Percentiles rank a stretch among this genome's conserved stretches.
phyloP scores from a whole-genome alignment of 2,888 invertebrate species.

The Coremacera marginata region DNA sequence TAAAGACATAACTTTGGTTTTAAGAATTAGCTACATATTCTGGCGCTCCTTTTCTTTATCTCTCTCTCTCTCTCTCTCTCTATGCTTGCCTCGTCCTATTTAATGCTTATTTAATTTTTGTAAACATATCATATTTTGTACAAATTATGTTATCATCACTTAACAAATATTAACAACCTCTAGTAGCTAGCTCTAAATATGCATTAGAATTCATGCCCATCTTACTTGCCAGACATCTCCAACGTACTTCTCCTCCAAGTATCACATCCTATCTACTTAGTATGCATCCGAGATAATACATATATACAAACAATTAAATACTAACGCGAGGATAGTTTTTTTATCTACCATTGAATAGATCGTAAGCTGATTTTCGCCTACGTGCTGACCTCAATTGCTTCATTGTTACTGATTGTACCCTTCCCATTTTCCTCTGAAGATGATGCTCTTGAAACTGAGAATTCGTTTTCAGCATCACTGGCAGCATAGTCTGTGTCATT shows the following conservation, averaged over 20 bases:
- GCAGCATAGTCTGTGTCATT: slow-evolving; percentile 66
- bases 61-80: neutral
- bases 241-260: no score
- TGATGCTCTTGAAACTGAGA: slow-evolving; percentile 52
- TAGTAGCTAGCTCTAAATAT: slow-evolving; percentile 13
- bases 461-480: slow-evolving; percentile 66
- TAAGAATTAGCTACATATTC: slow-evolving; percentile 23
- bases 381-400: slow-evolving; percentile 42
- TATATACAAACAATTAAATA: no score
- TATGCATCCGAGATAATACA: no score
- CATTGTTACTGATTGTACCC: slow-evolving; percentile 30
- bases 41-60: neutral
- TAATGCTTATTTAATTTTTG: neutral
- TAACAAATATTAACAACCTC: slow-evolving; percentile 34
- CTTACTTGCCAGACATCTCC: no score
- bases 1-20: slow-evolving; percentile 32
- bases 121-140: slow-evolving; percentile 1
- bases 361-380: slow-evolving; percentile 22
- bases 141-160: slow-evolving; percentile 10
- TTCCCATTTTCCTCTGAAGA: slow-evolving; percentile 42
- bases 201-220: no score
- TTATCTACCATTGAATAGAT: slow-evolving; percentile 29
- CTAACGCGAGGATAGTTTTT: neutral
- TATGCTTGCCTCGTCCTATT: neutral
- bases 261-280: no score